A percentile compares a stretch with the other conserved stretches of the same genome.
phyloP scores from a whole-genome alignment of 2,888 invertebrate genomes.

The Microdon myrmicae region DNA sequence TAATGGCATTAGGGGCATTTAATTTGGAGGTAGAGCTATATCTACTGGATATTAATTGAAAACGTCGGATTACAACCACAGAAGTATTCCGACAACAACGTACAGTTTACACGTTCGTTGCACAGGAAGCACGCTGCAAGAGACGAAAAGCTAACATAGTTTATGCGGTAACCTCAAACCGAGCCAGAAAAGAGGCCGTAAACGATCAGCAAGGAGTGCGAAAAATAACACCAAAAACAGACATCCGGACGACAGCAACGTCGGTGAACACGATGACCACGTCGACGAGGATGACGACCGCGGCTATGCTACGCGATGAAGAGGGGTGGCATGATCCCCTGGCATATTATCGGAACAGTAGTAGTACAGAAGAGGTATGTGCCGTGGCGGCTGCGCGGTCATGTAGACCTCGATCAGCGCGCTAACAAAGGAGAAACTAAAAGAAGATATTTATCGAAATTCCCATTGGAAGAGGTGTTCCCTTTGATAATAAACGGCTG shows the following conservation, averaged over 20 bases:
- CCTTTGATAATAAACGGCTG: constrained; percentile 54
- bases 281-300: constrained; percentile 3
- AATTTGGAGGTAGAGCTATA: constrained; percentile 27
- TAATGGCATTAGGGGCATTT: constrained; percentile 17
- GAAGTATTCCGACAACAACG: constrained; percentile 15
- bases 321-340: too few relatives aligned
- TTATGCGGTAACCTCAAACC: constrained; percentile 38
- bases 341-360: too few relatives aligned
- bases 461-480: constrained; percentile 53
- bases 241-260: constrained; percentile 16
- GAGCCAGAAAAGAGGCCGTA: constrained; percentile 39
- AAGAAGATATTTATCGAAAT: constrained; percentile 52
- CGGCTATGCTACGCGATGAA: constrained; percentile 3
- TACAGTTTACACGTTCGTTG: constrained; percentile 1
- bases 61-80: constrained; percentile 50
- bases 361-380: too few relatives aligned
- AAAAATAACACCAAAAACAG: constrained; percentile 51
- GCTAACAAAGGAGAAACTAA: constrained; percentile 38
- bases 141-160: constrained; percentile 10
- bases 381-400: too few relatives aligned
- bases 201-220: constrained; percentile 47
- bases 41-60: constrained; percentile 54
- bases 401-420: too few relatives aligned
- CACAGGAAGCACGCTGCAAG: constrained; percentile 1
- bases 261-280: background rate